Percentiles rank a stretch among this genome's conserved stretches.
These are phyloP conservation scores for Choristoneura fumiferana DNA, from an alignment of 1,140 invertebrate species.

Conservation along the genomic window DNA sequence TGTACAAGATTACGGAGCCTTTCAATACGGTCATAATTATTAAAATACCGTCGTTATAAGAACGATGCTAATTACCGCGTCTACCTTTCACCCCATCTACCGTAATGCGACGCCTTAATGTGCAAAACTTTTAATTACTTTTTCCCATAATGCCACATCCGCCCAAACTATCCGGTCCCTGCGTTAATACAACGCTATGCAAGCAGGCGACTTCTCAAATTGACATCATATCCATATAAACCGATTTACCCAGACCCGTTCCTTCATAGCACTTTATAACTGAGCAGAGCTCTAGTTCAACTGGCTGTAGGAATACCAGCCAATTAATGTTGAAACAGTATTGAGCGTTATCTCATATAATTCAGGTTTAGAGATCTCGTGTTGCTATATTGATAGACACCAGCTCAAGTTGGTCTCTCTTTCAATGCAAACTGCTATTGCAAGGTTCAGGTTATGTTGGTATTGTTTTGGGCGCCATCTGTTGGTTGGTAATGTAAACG, in stretches of 20 bases:
- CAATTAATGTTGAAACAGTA: neutral
- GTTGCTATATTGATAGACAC: neutral
- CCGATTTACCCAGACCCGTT: neutral
- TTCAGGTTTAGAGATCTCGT: constrained; percentile 3
- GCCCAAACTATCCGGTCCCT: constrained; percentile 3
- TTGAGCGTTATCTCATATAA: constrained; percentile 14
- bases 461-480: constrained; percentile 1
- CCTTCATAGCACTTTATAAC: neutral
- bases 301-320: neutral
- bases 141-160: constrained; percentile 12
- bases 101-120: constrained; percentile 11
- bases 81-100: constrained; percentile 11
- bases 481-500: constrained; percentile 12
- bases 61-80: neutral
- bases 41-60: too few relatives aligned
- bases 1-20: too few relatives aligned
- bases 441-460: neutral
- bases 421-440: too few relatives aligned
- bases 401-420: neutral
- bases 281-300: neutral
- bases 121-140: constrained; percentile 19
- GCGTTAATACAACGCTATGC: neutral
- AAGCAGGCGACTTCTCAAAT: constrained; percentile 2
- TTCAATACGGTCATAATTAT: too few relatives aligned
- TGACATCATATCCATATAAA: neutral